These are phyloP conservation scores for Ophthalmolycus amberensis DNA, from an alignment of 2,113 vertebrate genomes.

Conservation along the genomic window DNA sequence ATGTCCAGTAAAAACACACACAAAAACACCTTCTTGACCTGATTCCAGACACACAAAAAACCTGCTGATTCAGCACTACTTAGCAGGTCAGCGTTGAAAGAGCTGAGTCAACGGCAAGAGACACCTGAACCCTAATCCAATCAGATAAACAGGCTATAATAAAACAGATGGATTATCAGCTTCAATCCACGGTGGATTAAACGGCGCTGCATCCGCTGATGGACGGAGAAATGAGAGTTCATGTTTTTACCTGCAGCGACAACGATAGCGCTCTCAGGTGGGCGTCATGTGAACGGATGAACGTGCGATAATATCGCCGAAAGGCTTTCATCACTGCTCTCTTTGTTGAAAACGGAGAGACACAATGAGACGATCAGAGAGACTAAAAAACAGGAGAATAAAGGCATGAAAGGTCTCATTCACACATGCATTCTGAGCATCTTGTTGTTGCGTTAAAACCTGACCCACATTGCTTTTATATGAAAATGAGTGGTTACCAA, in stretches of 20 bases:
- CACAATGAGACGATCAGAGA: slow-evolving; percentile 45
- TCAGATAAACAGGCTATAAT: neutral
- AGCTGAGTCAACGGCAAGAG: neutral
- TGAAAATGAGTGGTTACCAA: neutral
- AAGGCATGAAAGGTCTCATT: slow-evolving; percentile 14
- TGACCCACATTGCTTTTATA: neutral
- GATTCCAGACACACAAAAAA: neutral
- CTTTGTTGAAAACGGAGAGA: slow-evolving; percentile 26
- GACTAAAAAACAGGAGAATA: neutral
- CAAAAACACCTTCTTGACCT: neutral
- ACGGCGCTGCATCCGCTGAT: neutral
- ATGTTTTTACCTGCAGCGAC: neutral
- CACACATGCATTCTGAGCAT: neutral
- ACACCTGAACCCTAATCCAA: neutral
- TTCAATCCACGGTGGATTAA: neutral
- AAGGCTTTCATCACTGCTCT: slow-evolving; percentile 20
- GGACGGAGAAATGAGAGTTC: neutral
- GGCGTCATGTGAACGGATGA: too few relatives aligned
- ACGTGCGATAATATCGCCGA: neutral
- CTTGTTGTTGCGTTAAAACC: neutral
- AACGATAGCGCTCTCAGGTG: too few relatives aligned
- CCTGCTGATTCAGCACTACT: neutral
- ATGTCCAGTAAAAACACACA: neutral
- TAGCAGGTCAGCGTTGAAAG: neutral
- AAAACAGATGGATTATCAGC: neutral